Base-by-base conservation (phyloP, 2,888 invertebrate genomes). In the Dyspetes luteomarginatus region DNA sequence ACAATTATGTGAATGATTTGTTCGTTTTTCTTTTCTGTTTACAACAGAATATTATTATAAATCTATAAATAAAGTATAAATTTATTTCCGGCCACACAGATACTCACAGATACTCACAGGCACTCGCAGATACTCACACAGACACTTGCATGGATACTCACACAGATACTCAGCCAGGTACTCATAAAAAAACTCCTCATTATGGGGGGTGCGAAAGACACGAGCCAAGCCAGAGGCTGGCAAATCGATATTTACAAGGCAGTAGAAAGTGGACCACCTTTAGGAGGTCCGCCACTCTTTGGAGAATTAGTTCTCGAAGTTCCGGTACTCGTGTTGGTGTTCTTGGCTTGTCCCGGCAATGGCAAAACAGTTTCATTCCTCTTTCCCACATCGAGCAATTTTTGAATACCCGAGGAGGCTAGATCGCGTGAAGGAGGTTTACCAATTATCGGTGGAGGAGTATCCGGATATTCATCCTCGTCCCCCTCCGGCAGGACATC, bases 361-460 rank as follows among this genome's bases (percentile, higher is more conserved):
- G 83, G 71, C 1, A 83, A 24, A 67, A 81, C 36, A 41, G 73
- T 17, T 60, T 41, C 65, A 48, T 48, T 67, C 43, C 71, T 85
- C 4, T 88, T 87, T 1, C 85, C 84, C n/a, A 83, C 62, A 41
- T 89, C 88, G 4, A 84, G 86, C 12, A 85, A 85, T 55, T 89
- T 91, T 56, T 88, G 88, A 45, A 89, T 89, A 0, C 89, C 91
- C 0, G 91, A 91, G 3, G 90, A 89, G 1, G 82, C 83, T 41
- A 85, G 89, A 65, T 83, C 88, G 19, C 88, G 86, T 0, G 90
- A 89, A 0, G 87, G 83, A 52, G 89, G 87, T 50, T 88, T 86
- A 24, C 78, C 19, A 75, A 77, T 41, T 41, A 78, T 81, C 1
- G 81, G 73, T 1, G 83, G 80, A 5, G 84, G 82, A 15, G 82